Evolutionary conservation across 2,113 vertebrate species (phyloP).

Genomic region (Pachyramphus minor): DNA sequence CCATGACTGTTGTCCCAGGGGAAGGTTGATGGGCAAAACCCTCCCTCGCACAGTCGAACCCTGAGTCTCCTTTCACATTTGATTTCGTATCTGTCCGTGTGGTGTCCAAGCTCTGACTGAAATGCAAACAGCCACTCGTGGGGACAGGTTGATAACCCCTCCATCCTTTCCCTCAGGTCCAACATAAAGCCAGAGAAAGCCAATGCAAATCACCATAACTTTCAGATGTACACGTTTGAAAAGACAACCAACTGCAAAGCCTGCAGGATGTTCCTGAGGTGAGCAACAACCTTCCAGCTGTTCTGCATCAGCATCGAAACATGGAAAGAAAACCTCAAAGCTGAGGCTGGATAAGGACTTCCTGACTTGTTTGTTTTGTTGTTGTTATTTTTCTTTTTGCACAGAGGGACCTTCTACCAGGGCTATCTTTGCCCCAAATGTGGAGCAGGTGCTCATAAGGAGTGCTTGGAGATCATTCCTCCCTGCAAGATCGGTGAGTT

Average conservation of each 20-base stretch:
- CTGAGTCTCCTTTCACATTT: background rate
- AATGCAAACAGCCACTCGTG: rapidly evolving
- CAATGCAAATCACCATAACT: slow-evolving; percentile 93
- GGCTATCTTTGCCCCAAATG: slow-evolving; percentile 93
- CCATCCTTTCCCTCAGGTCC: slow-evolving; percentile 73
- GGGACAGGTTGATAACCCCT: background rate
- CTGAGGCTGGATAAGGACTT: background rate
- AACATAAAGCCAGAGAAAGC: slow-evolving; percentile 97
- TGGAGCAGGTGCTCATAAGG: slow-evolving; percentile 93
- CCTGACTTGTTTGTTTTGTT: background rate
- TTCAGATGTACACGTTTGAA: slow-evolving; percentile 97
- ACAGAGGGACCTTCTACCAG: slow-evolving; percentile 96
- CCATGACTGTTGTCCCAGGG: background rate
- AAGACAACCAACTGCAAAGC: slow-evolving; percentile 94
- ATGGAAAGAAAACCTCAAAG: background rate
- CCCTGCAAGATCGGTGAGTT: slow-evolving; percentile 95
- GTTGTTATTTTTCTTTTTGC: background rate
- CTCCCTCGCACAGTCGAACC: background rate
- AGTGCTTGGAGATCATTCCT: slow-evolving; percentile 93
- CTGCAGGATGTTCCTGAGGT: slow-evolving; percentile 96
- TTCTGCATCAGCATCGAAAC: background rate
- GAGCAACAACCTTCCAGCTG: background rate
- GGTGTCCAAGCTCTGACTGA: background rate
- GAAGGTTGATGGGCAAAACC: background rate
- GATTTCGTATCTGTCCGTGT: rapidly evolving